Conservation (phyloP, 2,113 vertebrate species). For the Recurvirostra avosetta region DNA sequence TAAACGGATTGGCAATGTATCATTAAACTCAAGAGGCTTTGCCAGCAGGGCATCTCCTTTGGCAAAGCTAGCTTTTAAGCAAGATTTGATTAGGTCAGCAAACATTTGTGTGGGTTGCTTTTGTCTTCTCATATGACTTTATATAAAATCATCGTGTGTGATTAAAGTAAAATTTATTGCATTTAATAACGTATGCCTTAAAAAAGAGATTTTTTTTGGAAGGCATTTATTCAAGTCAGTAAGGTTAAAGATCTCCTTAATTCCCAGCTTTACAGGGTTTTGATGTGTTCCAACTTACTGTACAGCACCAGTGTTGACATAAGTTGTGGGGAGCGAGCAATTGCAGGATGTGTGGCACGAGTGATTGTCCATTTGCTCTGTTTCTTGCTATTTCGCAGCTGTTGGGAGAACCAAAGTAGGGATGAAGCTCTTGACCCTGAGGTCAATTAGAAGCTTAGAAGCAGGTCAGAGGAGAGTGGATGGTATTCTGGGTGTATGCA, state of each 20-base stretch:
- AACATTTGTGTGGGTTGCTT: not conserved
- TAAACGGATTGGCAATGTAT: conserved; percentile 36
- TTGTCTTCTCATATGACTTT: not conserved
- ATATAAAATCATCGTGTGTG: not conserved
- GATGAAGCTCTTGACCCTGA: conserved; percentile 56
- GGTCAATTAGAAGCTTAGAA: conserved; percentile 55
- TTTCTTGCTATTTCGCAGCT: conserved; percentile 31
- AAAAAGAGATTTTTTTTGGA: not conserved
- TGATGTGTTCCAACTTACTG: not conserved
- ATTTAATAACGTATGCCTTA: not conserved
- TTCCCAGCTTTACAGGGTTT: not conserved
- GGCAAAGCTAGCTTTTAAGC: conserved; percentile 21
- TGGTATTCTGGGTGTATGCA: conserved; percentile 1
- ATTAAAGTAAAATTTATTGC: not conserved
- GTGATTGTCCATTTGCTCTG: conserved; percentile 43
- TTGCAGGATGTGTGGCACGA: conserved; percentile 8
- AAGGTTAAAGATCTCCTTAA: not conserved
- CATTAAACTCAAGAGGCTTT: conserved; percentile 48
- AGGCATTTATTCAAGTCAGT: not conserved
- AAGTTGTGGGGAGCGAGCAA: not conserved
- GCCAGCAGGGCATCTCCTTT: conserved; percentile 36
- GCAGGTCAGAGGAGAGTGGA: conserved; percentile 23
- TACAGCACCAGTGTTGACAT: not conserved
- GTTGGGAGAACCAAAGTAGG: conserved; percentile 28
- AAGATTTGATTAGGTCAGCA: conserved; percentile 23